These are phyloP conservation scores for Vicugna pacos DNA, from an alignment of 2,113 vertebrate genomes.

Conservation along the genomic window DNA sequence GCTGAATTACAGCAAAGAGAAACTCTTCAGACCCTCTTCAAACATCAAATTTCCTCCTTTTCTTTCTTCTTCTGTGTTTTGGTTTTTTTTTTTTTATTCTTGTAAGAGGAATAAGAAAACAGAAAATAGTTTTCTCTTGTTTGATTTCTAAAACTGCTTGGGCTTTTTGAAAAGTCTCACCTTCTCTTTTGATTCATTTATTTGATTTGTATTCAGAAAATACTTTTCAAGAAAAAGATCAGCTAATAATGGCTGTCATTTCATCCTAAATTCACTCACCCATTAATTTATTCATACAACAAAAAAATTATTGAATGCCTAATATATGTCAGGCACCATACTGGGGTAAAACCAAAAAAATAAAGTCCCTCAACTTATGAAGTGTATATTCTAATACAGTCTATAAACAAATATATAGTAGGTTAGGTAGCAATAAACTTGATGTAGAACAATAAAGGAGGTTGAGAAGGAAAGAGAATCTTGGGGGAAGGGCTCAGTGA, in stretches of 20 bases:
- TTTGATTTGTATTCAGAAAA: slow-evolving; percentile 11
- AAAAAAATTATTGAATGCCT: background rate
- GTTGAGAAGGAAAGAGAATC: background rate
- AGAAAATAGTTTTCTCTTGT: background rate
- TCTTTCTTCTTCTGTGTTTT: background rate
- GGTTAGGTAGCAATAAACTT: background rate
- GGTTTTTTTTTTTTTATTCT: background rate
- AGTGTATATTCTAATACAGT: background rate
- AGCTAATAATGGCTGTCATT: background rate
- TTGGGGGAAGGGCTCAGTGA: fast-evolving
- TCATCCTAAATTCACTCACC: background rate
- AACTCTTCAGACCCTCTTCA: background rate
- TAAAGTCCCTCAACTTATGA: background rate
- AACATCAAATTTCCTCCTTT: background rate
- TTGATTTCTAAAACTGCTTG: slow-evolving; percentile 25
- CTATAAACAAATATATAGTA: background rate
- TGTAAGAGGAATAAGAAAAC: background rate
- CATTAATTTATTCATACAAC: background rate
- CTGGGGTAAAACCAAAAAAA: background rate
- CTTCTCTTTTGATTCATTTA: background rate
- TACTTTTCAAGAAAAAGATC: background rate
- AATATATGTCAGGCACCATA: background rate
- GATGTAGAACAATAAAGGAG: background rate
- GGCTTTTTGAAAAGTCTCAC: background rate
- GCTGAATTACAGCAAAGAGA: background rate